Evolutionary conservation across 2,113 vertebrate genomes (phyloP).

Genomic region (Axis porcinus): DNA sequence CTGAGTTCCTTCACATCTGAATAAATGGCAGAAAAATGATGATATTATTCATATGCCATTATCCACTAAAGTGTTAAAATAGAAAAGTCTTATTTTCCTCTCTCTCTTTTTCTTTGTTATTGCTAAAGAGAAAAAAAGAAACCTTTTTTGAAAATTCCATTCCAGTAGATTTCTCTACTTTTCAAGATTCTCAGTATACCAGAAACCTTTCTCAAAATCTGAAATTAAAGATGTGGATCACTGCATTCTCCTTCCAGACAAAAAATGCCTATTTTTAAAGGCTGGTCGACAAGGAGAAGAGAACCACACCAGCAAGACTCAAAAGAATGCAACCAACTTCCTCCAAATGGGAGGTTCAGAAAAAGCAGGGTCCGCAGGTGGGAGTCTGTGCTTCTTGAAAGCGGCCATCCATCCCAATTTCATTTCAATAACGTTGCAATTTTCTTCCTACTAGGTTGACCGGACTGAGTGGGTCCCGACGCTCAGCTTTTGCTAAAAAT

Average conservation of each 20-base stretch:
- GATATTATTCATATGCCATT: conserved; percentile 80
- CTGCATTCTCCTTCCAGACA: conserved; percentile 44
- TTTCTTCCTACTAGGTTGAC: conserved; percentile 69
- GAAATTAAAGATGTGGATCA: conserved; percentile 38
- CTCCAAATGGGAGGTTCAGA: conserved; percentile 37
- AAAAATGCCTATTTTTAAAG: conserved; percentile 41
- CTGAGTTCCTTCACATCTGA: conserved; percentile 78
- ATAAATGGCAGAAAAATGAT: conserved; percentile 82
- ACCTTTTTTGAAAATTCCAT: conserved; percentile 44
- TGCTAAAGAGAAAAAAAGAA: conserved; percentile 58
- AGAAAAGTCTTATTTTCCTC: conserved; percentile 33
- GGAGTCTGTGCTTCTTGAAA: conserved; percentile 60
- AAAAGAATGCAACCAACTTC: conserved; percentile 37
- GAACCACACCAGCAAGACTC: neutral
- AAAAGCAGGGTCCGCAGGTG: conserved; percentile 59
- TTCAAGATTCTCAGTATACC: conserved; percentile 46
- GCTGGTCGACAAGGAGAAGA: neutral
- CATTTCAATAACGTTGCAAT: conserved; percentile 72
- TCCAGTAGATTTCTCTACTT: conserved; percentile 70
- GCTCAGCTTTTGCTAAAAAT: conserved; percentile 71
- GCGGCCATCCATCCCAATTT: conserved; percentile 66
- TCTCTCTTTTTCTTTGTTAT: conserved; percentile 66
- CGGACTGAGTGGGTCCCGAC: conserved; percentile 43
- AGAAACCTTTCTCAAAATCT: conserved; percentile 60
- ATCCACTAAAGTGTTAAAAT: conserved; percentile 80